phyloP scores from a whole-genome alignment of 2,797 vertebrate genomes.

The Spondyliosoma cantharus region DNA sequence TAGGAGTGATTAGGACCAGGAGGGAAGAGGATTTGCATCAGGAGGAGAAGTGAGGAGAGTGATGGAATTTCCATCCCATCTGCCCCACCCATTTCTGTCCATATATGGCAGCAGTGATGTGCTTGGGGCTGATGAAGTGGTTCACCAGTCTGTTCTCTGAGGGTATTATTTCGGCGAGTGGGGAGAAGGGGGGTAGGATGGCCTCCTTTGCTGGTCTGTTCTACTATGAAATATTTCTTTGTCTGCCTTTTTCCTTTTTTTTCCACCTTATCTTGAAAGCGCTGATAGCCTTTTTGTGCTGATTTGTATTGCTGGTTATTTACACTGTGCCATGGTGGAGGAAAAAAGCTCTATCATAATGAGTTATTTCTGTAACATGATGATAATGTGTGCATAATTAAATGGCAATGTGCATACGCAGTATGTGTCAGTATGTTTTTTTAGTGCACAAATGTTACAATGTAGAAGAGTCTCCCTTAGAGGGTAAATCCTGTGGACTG shows the following conservation, averaged over 20 bases:
- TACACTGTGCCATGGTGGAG: neutral
- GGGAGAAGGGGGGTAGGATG: constrained; percentile 54
- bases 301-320: constrained; percentile 16
- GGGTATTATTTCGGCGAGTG: constrained; percentile 50
- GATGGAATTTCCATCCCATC: constrained; percentile 64
- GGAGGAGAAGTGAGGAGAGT: constrained; percentile 47
- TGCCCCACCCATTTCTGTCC: constrained; percentile 46
- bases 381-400: constrained; percentile 41
- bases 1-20: constrained; percentile 38
- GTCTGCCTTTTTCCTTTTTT: constrained; percentile 38
- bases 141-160: constrained; percentile 62
- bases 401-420: constrained; percentile 12
- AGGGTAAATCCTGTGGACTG: constrained; percentile 68
- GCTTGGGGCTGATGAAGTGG: constrained; percentile 57
- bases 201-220: constrained; percentile 58
- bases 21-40: constrained; percentile 56
- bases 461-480: constrained; percentile 29
- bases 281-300: constrained; percentile 33
- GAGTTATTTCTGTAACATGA: constrained; percentile 28
- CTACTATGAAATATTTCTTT: constrained; percentile 48
- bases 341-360: constrained; percentile 1
- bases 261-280: constrained; percentile 24
- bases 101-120: constrained; percentile 53
- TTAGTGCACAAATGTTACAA: constrained; percentile 22
- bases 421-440: constrained; percentile 6